Evolutionary conservation across 2,113 vertebrate species (phyloP).

Genomic region (Perca fluviatilis): DNA sequence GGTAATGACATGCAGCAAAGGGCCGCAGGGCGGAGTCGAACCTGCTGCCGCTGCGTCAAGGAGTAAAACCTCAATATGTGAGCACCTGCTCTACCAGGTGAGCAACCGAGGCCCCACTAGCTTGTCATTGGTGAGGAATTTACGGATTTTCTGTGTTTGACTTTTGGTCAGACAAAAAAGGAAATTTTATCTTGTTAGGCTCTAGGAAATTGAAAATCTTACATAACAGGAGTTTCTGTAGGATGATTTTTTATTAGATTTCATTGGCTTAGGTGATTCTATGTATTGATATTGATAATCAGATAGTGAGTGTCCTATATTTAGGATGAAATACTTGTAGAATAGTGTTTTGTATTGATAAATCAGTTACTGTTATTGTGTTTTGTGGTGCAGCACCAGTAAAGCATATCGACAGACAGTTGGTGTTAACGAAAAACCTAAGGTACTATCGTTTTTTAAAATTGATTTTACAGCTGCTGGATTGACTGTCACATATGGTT

Average conservation of each 20-base stretch:
- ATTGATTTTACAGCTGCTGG: not conserved
- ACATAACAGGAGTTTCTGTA: not conserved
- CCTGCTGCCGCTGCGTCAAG: no score
- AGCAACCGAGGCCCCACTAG: no score
- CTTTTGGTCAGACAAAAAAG: not conserved
- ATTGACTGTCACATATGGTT: not conserved
- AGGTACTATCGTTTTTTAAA: not conserved
- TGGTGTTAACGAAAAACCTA: not conserved
- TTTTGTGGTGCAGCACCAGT: not conserved
- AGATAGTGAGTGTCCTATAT: not conserved
- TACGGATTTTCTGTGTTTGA: not conserved
- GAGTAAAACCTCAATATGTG: no score
- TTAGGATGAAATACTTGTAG: not conserved
- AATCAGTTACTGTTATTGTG: not conserved
- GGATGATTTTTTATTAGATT: not conserved
- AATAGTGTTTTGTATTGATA: not conserved
- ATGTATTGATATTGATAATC: not conserved
- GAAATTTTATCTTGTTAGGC: not conserved
- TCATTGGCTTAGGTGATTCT: slow-evolving; percentile 4
- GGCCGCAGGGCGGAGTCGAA: no score
- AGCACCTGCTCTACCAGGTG: no score
- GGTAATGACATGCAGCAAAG: no score
- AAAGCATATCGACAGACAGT: not conserved
- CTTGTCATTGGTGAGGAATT: not conserved
- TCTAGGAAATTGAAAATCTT: not conserved